Conservation (phyloP, 2,113 vertebrate genomes). For the Myrmecobius fasciatus region DNA sequence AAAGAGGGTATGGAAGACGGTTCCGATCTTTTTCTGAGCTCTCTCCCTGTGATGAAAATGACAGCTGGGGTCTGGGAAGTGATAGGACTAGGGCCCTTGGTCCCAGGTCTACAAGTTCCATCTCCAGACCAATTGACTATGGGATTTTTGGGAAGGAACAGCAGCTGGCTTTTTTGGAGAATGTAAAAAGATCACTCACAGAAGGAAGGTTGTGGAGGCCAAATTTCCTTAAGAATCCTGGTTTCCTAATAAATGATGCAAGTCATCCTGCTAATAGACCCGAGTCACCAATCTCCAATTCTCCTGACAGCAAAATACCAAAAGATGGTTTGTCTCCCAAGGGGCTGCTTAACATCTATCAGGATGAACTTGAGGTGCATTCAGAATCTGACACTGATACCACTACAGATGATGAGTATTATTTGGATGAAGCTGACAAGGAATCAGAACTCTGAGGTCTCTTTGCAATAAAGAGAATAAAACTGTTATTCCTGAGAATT, state of each 20-base stretch:
- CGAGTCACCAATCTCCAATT: slow-evolving; percentile 77
- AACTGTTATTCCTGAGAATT: slow-evolving; percentile 6
- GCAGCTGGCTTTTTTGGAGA: slow-evolving; percentile 86
- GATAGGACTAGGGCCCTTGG: slow-evolving; percentile 56
- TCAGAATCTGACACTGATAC: slow-evolving; percentile 92
- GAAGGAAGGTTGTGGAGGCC: slow-evolving; percentile 88
- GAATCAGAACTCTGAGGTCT: slow-evolving; percentile 87
- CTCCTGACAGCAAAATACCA: slow-evolving; percentile 75
- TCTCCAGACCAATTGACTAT: slow-evolving; percentile 84
- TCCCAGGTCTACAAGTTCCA: slow-evolving; percentile 78
- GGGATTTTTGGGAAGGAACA: slow-evolving; percentile 89
- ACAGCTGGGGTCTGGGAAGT: slow-evolving; percentile 73
- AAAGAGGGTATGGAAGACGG: slow-evolving; percentile 60
- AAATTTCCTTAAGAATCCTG: slow-evolving; percentile 85
- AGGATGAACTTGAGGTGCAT: slow-evolving; percentile 79
- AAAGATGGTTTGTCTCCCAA: slow-evolving; percentile 80
- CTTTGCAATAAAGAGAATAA: not conserved
- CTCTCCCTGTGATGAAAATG: slow-evolving; percentile 81
- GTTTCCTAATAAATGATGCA: slow-evolving; percentile 78
- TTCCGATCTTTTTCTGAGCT: slow-evolving; percentile 84
- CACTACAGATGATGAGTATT: slow-evolving; percentile 96
- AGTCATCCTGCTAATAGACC: slow-evolving; percentile 45
- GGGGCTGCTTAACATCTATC: slow-evolving; percentile 76
- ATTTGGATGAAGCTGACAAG: slow-evolving; percentile 89
- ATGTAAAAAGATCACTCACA: slow-evolving; percentile 87